Evolutionary conservation across 2,113 vertebrate species (phyloP).

Genomic region (Eptesicus fuscus): DNA sequence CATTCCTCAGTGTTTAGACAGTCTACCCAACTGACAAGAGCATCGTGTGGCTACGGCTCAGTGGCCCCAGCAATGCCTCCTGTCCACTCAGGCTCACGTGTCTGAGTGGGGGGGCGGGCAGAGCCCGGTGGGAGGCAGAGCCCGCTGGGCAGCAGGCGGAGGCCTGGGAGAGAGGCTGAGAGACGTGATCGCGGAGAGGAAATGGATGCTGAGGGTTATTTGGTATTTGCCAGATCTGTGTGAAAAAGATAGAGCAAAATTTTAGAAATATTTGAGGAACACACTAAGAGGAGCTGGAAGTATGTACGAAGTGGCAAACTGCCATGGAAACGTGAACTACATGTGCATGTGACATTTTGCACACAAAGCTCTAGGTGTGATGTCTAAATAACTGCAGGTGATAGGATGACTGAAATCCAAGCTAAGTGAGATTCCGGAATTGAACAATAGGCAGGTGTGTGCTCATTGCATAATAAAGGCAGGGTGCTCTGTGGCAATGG

Average conservation of each 20-base stretch:
- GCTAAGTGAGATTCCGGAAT: neutral
- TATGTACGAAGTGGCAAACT: neutral
- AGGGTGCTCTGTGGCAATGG: neutral
- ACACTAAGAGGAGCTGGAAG: neutral
- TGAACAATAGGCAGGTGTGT: neutral
- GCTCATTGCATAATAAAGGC: neutral
- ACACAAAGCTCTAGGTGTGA: neutral
- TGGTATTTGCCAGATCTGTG: neutral
- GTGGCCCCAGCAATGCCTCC: neutral
- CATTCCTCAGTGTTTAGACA: neutral
- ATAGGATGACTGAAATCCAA: neutral
- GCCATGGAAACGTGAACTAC: neutral
- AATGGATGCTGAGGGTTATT: neutral
- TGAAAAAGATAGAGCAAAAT: neutral
- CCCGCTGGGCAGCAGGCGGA: neutral
- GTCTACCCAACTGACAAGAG: neutral
- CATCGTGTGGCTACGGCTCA: accelerated
- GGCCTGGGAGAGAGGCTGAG: neutral
- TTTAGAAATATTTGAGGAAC: neutral
- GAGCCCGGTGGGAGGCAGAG: neutral
- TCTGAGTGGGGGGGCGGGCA: neutral
- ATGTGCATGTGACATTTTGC: neutral
- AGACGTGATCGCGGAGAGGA: neutral
- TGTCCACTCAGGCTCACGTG: neutral
- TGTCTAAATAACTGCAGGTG: neutral